A percentile compares a stretch with the other conserved stretches of the same genome.
Conservation (phyloP, 2,113 vertebrate genomes). For the Proteles cristata region DNA sequence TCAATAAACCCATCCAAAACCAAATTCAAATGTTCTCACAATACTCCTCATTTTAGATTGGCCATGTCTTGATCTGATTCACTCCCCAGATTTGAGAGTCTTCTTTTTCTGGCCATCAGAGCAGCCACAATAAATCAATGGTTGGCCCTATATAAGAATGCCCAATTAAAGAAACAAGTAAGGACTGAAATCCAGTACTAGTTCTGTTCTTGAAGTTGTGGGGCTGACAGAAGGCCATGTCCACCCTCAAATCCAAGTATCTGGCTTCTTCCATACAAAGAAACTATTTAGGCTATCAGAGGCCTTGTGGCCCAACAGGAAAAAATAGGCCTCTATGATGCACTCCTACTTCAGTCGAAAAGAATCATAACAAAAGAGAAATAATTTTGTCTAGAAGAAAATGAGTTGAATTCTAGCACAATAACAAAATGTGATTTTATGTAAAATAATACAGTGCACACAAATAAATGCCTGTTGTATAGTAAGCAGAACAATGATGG, state of each 20-base stretch:
- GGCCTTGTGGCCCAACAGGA: background rate
- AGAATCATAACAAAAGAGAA: background rate
- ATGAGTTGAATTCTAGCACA: background rate
- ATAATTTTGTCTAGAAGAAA: conserved; percentile 1
- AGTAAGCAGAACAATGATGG: background rate
- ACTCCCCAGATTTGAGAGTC: background rate
- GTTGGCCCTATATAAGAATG: background rate
- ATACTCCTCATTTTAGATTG: background rate
- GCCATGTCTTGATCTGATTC: background rate
- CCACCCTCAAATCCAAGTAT: background rate
- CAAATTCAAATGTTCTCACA: conserved; percentile 49
- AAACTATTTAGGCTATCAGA: background rate
- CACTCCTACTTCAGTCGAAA: background rate
- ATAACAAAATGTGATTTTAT: background rate
- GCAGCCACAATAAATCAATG: background rate
- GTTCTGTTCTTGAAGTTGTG: background rate
- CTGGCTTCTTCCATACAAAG: background rate
- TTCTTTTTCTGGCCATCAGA: background rate
- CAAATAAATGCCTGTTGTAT: background rate
- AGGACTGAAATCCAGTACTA: background rate
- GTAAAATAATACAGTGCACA: background rate
- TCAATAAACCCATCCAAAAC: conserved; percentile 17
- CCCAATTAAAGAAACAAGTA: too few relatives aligned
- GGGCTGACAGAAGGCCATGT: background rate
- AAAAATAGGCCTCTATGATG: background rate